Base-by-base conservation (phyloP, 92 coral and sea anemone genomes). In the Nematostella vectensis region DNA sequence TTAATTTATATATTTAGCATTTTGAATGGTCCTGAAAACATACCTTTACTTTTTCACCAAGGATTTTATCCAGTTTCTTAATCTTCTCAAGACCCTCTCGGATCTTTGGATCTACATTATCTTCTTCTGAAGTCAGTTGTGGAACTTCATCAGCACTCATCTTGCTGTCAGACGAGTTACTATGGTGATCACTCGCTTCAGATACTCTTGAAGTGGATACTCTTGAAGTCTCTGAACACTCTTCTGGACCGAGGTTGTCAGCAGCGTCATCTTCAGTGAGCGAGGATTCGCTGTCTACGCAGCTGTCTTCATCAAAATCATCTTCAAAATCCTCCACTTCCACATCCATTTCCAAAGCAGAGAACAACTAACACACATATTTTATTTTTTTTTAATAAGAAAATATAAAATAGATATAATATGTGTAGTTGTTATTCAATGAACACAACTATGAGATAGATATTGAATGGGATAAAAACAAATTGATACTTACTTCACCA, bases 11-110 rank as follows among this genome's bases (percentile, higher is more conserved):
- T n/a, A n/a, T n/a, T n/a, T n/a, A n/a, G n/a, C n/a, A n/a, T n/a
- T n/a, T n/a, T n/a, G n/a, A n/a, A n/a, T n/a, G n/a, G n/a, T n/a
- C n/a, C n/a, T n/a, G n/a, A n/a, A n/a, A n/a, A n/a, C n/a, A 48
- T 77, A 85, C 96, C 95, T 89, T 80, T 2, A 72, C 28, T 49
- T 86, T 89, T 20, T 82, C 78, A 11, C 83, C 75, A 37, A 89
- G 73, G 31, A 89, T 81, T 57, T 69, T 67, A 70, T 89, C 97
- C 54, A 89, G 76, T 44, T 78, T 89, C 54, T 70, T 78, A 21
- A 89, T 89, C 63, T 62, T 81, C 48, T 89, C 91, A 65, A 89
- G 50, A 49, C 97, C 97, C 58, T 86, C 80, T 48, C 78, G 56
- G 36, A 89, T 78, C 50, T 86, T 79, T 4, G 97, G 95, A 30